Base-by-base conservation (phyloP, 2,797 vertebrate species). In the Valencia hispanica region DNA sequence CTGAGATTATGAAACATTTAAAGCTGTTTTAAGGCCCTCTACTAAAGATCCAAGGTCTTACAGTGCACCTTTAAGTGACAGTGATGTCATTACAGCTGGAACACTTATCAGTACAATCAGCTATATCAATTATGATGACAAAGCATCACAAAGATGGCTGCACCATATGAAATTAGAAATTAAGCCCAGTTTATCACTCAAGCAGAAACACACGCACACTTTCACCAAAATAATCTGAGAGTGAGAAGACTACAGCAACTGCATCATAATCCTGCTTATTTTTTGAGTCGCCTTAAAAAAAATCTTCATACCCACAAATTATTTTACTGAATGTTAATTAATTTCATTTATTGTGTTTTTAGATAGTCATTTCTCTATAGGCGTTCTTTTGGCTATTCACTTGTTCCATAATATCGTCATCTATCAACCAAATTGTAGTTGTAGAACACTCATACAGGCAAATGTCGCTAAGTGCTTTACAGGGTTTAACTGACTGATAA, bases 61-160 rank as follows among this genome's bases (percentile, higher is more conserved):
- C 2, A 57, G 41, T 57, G n/a, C 9, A 43, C n/a, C 39, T 72
- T 55, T 43, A 57, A 20, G n/a, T 57, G 45, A 6, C 9, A 22
- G 17, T 57, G 34, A 57, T 25, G 17, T 55, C 34, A 43, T 55
- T 72, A 4, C 39, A 72, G 53, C 39, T 25, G n/a, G 36, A 63
- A 15, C 4, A 41, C 34, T 18, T 39, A 74, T 74, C 45, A 15
- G 45, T 34, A 27, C 36, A 74, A 66, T 50, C 61, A 51, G 59
- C 63, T 39, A n/a, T 10, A 66, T n/a, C 32, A 74, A 65, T 74
- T 66, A 41, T 65, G 25, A 66, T 27, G 51, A 74, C 22, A 5
- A 8, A 11, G 25, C 43, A 14, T 65, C 18, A 43, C 12, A 74
- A 74, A 20, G 25, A 74, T 66, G 47, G 45, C 73, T 30, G 14